A percentile compares a stretch with the other conserved stretches of the same genome.
Conservation (phyloP, 2,113 vertebrate genomes). For the Otolemur garnettii region DNA sequence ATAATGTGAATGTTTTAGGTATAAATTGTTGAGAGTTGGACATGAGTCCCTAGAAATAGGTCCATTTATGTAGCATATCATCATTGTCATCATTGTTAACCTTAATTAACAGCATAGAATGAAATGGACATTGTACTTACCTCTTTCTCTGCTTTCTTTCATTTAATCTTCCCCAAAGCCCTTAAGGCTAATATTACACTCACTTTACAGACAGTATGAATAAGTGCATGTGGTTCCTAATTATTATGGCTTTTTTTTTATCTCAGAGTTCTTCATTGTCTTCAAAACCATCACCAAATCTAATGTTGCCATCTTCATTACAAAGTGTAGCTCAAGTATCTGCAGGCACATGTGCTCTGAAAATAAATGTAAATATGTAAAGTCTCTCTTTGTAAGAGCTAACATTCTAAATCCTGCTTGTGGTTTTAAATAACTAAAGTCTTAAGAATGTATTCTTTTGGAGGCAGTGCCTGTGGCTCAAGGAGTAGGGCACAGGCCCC, state of each 20-base stretch:
- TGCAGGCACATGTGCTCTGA: not conserved
- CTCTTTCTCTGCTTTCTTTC: not conserved
- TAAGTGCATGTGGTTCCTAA: not conserved
- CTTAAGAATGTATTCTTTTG: not conserved
- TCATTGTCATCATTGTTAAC: not conserved
- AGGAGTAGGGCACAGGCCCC: no score
- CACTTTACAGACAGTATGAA: not conserved
- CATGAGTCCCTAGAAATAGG: not conserved
- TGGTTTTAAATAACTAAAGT: slow-evolving; percentile 53
- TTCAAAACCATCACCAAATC: slow-evolving; percentile 32
- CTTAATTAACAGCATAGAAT: not conserved
- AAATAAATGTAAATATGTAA: slow-evolving; percentile 48
- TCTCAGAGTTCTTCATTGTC: slow-evolving; percentile 4
- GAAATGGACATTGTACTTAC: slow-evolving; percentile 17
- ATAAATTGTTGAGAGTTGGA: slow-evolving; percentile 47
- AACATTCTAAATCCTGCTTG: slow-evolving; percentile 22
- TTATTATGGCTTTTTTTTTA: not conserved
- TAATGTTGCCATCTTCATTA: not conserved
- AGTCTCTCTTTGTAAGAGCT: not conserved
- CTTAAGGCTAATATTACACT: not conserved
- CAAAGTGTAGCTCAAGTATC: not conserved
- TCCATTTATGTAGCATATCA: not conserved
- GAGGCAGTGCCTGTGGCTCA: no score
- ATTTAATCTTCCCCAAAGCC: slow-evolving; percentile 4
- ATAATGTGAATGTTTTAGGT: slow-evolving; percentile 11